These are phyloP conservation scores for Tinea pellionella DNA, from an alignment of 2,888 invertebrate genomes.

Conservation along the genomic window DNA sequence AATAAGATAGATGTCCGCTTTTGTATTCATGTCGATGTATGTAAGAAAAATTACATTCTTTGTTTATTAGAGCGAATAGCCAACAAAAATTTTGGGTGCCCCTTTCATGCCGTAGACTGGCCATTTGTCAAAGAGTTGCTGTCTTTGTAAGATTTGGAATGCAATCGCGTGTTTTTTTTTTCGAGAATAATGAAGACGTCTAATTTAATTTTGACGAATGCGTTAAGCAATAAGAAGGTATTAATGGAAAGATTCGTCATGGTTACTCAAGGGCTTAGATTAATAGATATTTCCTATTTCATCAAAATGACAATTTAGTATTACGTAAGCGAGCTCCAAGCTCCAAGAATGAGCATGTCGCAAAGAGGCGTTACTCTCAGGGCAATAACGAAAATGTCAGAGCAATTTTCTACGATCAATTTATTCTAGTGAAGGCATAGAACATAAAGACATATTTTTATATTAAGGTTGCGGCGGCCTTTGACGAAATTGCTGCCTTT, in stretches of 20 bases:
- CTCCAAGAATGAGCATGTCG: constrained; percentile 16
- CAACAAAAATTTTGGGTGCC: constrained; percentile 16
- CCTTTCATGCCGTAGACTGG: constrained; percentile 2
- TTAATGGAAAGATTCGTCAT: constrained; percentile 6
- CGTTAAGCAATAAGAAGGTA: constrained; percentile 22
- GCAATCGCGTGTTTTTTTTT: constrained; percentile 15
- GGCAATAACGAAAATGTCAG: constrained; percentile 31
- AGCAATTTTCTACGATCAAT: constrained; percentile 35
- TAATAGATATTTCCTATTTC: neutral
- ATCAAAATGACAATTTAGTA: neutral
- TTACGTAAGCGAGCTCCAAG: neutral
- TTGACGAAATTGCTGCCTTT: neutral
- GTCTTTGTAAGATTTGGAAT: constrained; percentile 5
- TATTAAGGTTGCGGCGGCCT: constrained; percentile 10
- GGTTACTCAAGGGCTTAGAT: neutral
- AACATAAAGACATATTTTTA: constrained; percentile 8
- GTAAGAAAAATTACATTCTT: constrained; percentile 15
- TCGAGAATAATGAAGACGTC: constrained; percentile 31
- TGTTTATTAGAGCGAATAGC: constrained; percentile 18
- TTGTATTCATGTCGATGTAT: constrained; percentile 6
- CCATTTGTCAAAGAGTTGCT: constrained; percentile 12
- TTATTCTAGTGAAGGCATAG: constrained; percentile 20
- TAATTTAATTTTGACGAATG: constrained; percentile 39
- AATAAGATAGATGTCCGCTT: neutral
- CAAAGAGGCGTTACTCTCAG: constrained; percentile 17